These are phyloP conservation scores for Drosophila pegasa DNA, from an alignment of 2,888 invertebrate species.

Conservation along the genomic window DNA sequence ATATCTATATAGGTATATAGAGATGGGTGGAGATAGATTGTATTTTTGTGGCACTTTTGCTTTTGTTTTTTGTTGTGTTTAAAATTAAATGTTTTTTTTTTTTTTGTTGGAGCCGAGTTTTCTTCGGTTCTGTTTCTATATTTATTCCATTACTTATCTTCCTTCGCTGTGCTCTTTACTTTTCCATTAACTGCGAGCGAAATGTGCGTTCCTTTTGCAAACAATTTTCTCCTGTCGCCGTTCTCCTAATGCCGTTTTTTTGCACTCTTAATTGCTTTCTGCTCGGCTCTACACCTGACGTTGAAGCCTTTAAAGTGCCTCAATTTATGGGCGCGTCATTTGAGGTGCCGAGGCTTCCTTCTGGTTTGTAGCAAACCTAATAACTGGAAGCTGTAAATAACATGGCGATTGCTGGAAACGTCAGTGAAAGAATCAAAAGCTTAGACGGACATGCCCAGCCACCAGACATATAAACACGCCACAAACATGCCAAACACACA, in stretches of 20 bases:
- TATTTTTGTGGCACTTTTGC: no score
- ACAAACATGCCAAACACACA: slow-evolving; percentile 18
- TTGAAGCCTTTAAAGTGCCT: slow-evolving; percentile 38
- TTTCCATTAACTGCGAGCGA: not conserved
- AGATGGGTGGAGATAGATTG: no score
- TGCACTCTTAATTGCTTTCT: slow-evolving; percentile 46
- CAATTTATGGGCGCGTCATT: slow-evolving; percentile 41
- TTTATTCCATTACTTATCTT: not conserved
- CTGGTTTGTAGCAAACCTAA: slow-evolving; percentile 57
- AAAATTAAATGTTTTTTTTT: no score
- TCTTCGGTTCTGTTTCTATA: not conserved
- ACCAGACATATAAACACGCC: slow-evolving; percentile 14
- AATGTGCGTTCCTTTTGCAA: not conserved
- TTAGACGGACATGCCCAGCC: slow-evolving; percentile 17
- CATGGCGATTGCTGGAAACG: slow-evolving; percentile 36
- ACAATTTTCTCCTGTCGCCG: not conserved
- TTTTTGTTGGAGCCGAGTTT: no score
- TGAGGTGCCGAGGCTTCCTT: slow-evolving; percentile 39
- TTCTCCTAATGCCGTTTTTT: slow-evolving; percentile 7
- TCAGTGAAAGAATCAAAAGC: slow-evolving; percentile 43
- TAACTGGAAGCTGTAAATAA: slow-evolving; percentile 58
- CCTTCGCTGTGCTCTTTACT: not conserved
- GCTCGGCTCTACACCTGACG: slow-evolving; percentile 4
- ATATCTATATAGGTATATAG: not conserved
- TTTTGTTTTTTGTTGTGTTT: not conserved